These are phyloP conservation scores for Solea senegalensis DNA, from an alignment of 2,113 vertebrate genomes.

Conservation along the genomic window DNA sequence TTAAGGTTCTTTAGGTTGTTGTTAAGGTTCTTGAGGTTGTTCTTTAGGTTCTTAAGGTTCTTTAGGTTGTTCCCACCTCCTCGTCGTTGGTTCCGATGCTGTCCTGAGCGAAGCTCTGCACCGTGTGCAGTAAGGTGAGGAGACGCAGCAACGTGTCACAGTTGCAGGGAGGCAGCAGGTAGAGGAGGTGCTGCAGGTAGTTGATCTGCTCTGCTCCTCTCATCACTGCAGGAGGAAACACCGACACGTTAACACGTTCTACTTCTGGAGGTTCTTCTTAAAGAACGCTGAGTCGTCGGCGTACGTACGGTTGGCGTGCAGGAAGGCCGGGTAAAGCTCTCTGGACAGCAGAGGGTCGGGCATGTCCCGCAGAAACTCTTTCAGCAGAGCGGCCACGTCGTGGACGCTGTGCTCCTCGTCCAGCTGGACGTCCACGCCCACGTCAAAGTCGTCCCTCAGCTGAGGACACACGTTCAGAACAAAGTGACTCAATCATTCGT, in stretches of 20 bases:
- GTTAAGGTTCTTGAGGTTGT: too few relatives aligned
- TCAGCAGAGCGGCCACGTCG: slow-evolving; percentile 91
- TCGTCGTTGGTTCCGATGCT: slow-evolving; percentile 77
- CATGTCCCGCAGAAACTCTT: slow-evolving; percentile 91
- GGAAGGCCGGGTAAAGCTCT: slow-evolving; percentile 90
- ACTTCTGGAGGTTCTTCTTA: neutral
- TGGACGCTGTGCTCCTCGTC: slow-evolving; percentile 90
- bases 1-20: too few relatives aligned
- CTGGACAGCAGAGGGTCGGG: slow-evolving; percentile 88
- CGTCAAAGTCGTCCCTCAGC: slow-evolving; percentile 77
- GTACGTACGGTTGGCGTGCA: slow-evolving; percentile 87
- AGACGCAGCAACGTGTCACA: slow-evolving; percentile 91
- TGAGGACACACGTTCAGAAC: slow-evolving; percentile 11
- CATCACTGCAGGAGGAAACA: slow-evolving; percentile 75
- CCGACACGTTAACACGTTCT: neutral
- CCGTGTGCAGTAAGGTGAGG: slow-evolving; percentile 83
- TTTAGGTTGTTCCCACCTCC: slow-evolving; percentile 56
- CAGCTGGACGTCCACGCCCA: slow-evolving; percentile 80
- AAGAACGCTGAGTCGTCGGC: neutral
- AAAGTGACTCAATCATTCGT: neutral
- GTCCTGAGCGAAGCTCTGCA: slow-evolving; percentile 85
- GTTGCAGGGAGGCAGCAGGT: slow-evolving; percentile 91
- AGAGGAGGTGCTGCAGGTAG: slow-evolving; percentile 88
- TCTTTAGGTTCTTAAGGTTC: too few relatives aligned
- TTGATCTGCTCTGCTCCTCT: slow-evolving; percentile 80